phyloP scores from a whole-genome alignment of 2,113 vertebrate genomes.

The Scolopax mira region DNA sequence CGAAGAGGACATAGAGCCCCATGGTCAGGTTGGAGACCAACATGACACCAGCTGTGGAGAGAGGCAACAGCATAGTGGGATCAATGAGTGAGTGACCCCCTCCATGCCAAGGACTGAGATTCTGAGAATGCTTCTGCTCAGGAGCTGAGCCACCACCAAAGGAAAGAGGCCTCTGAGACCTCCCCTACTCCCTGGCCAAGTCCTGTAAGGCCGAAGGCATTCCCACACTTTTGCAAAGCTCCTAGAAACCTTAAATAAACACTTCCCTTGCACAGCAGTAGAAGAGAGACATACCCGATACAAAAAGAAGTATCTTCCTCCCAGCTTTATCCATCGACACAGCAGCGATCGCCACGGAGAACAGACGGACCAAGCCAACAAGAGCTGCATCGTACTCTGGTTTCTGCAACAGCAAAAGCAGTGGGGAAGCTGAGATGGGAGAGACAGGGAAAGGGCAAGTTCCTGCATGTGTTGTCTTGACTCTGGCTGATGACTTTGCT shows the following conservation, averaged over 20 bases:
- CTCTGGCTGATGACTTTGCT: background rate
- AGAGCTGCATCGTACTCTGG: conserved; percentile 82
- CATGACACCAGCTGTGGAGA: conserved; percentile 81
- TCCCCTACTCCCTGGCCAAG: background rate
- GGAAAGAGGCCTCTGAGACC: too few relatives aligned
- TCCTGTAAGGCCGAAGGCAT: background rate
- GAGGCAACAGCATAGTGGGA: background rate
- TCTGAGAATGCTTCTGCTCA: background rate
- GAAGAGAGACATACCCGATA: conserved; percentile 73
- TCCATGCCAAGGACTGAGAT: rapidly evolving
- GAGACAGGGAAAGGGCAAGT: background rate
- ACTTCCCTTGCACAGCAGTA: background rate
- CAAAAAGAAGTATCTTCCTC: conserved; percentile 87
- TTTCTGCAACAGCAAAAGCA: conserved; percentile 20
- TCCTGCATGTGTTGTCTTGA: background rate
- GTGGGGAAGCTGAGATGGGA: background rate
- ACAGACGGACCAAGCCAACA: conserved; percentile 84
- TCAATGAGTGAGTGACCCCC: background rate
- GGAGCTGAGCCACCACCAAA: background rate
- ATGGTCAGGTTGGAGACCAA: conserved; percentile 80
- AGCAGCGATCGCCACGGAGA: conserved; percentile 82
- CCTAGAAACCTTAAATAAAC: background rate
- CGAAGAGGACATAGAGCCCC: conserved; percentile 75
- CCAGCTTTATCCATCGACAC: conserved; percentile 90
- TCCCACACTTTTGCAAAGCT: background rate